phyloP scores from a whole-genome alignment of 2,888 invertebrate genomes.

The Nowickia ferox region DNA sequence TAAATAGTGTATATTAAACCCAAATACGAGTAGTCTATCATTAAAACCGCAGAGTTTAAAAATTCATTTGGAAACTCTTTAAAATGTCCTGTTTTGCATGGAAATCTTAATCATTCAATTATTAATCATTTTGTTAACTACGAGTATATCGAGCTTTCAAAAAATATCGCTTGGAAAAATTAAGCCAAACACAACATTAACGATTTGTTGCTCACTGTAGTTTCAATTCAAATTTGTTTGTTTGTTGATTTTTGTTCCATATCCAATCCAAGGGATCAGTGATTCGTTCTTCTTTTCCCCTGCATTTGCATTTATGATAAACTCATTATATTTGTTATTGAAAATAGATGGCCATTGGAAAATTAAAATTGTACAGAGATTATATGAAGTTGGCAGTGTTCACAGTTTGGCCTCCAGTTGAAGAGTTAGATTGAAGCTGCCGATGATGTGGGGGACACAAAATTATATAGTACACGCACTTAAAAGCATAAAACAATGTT shows the following conservation, averaged over 20 bases:
- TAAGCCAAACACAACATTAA: slow-evolving; percentile 31
- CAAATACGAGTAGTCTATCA: no score
- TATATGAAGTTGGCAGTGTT: slow-evolving; percentile 34
- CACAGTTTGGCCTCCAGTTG: slow-evolving; percentile 62
- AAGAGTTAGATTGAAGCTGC: slow-evolving; percentile 68
- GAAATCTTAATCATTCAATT: slow-evolving; percentile 31
- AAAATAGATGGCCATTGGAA: slow-evolving; percentile 24
- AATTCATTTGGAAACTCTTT: neutral
- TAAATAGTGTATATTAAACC: no score
- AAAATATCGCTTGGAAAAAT: neutral
- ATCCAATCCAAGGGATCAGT: slow-evolving; percentile 33
- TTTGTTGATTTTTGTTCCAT: slow-evolving; percentile 39
- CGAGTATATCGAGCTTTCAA: neutral
- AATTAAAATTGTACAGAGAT: slow-evolving; percentile 56
- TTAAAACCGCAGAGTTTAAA: no score
- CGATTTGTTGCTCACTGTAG: slow-evolving; percentile 62
- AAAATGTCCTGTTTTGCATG: no score
- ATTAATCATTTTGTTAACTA: neutral
- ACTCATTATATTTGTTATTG: slow-evolving; percentile 64
- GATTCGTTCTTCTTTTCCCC: neutral
- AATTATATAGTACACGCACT: slow-evolving; percentile 65
- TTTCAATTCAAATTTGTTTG: slow-evolving; percentile 53
- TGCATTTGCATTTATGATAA: slow-evolving; percentile 66
- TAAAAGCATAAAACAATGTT: slow-evolving; percentile 46
- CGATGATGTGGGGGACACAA: slow-evolving; percentile 71